Conservation (phyloP, 2,113 vertebrate genomes). For the Aleadryas rufinucha region DNA sequence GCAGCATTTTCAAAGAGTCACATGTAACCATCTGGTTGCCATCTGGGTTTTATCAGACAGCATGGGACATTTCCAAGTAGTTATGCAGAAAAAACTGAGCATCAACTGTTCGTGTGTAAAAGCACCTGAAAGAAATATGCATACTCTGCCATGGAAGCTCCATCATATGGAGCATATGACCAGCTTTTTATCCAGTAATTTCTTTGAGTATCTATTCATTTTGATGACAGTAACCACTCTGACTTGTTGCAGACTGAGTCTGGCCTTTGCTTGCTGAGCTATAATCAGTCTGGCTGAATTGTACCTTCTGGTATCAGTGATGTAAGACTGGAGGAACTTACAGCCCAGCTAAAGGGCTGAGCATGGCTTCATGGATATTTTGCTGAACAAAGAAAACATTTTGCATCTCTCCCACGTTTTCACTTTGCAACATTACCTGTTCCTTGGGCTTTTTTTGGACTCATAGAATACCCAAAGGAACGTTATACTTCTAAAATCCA, state of each 20-base stretch:
- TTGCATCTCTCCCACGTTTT: not conserved
- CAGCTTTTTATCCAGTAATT: not conserved
- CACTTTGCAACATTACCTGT: not conserved
- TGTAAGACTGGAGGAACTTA: not conserved
- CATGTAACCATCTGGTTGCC: slow-evolving; percentile 51
- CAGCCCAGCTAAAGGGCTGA: not conserved
- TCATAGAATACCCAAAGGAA: not conserved
- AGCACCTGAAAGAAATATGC: slow-evolving; percentile 16
- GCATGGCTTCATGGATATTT: not conserved
- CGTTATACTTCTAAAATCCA: not conserved
- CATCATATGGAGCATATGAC: not conserved
- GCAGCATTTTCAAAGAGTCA: slow-evolving; percentile 22
- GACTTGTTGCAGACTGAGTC: not conserved
- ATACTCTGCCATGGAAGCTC: not conserved
- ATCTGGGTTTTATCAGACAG: slow-evolving; percentile 39
- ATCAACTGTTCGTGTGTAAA: not conserved
- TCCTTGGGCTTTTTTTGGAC: not conserved
- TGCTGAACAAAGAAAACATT: not conserved
- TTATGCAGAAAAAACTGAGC: slow-evolving; percentile 5
- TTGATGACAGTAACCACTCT: not conserved
- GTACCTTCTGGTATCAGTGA: not conserved
- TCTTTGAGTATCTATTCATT: not conserved
- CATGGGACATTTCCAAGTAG: slow-evolving; percentile 12
- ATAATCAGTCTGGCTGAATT: not conserved
- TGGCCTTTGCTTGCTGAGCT: not conserved